Percentiles rank a stretch among this genome's conserved stretches.
Conservation (phyloP, 1,140 invertebrate genomes). For the Drosophila pectinifera region DNA sequence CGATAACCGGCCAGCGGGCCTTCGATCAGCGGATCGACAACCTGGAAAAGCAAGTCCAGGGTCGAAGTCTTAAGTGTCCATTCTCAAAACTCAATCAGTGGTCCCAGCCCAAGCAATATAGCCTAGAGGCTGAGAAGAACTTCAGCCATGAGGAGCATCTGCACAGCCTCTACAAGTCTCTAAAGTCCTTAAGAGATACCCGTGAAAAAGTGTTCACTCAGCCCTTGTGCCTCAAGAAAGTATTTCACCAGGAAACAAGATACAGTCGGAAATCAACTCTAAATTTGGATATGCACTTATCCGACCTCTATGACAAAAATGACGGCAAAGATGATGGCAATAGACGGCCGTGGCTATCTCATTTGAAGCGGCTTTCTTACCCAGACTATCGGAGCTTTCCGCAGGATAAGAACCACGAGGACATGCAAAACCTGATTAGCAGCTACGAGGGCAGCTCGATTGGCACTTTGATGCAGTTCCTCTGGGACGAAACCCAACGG, state of each 20-base stretch:
- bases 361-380: too few relatives aligned
- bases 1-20: slow-evolving; percentile 44
- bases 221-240: slow-evolving; percentile 45
- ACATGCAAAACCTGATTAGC: slow-evolving; percentile 52
- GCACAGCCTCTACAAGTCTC: slow-evolving; percentile 60
- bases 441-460: slow-evolving; percentile 67
- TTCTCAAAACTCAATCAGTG: slow-evolving; percentile 67
- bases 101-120: slow-evolving; percentile 61
- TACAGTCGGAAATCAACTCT: too few relatives aligned
- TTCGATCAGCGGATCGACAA: slow-evolving; percentile 78
- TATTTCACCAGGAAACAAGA: neutral
- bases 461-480: slow-evolving; percentile 73
- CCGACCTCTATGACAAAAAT: slow-evolving; percentile 9
- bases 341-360: too few relatives aligned
- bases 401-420: slow-evolving; percentile 8
- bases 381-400: too few relatives aligned
- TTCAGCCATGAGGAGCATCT: slow-evolving; percentile 68
- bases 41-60: slow-evolving; percentile 62
- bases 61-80: slow-evolving; percentile 54
- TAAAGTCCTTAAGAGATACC: slow-evolving; percentile 23
- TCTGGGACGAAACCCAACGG: slow-evolving; percentile 88
- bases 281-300: too few relatives aligned
- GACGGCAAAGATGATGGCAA: too few relatives aligned
- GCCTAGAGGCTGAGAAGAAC: slow-evolving; percentile 65
- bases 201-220: too few relatives aligned